phyloP scores from a whole-genome alignment of 2,797 vertebrate genomes.

The Lepilemur septentrionalis region DNA sequence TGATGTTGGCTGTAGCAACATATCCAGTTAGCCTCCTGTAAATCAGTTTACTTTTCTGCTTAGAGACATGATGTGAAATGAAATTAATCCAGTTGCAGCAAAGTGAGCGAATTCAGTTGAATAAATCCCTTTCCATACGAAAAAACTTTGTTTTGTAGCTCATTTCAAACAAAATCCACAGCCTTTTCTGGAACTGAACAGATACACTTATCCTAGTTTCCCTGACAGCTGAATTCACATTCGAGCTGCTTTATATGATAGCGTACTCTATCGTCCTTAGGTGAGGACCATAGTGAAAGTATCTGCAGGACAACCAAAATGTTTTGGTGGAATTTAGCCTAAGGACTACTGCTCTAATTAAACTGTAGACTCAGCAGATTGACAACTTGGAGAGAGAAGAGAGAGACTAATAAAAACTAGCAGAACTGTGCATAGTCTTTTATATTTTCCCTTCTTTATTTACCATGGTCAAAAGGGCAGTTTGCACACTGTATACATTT shows the following conservation, averaged over 20 bases:
- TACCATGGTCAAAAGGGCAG: background rate
- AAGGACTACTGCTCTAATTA: background rate
- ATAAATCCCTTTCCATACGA: slow-evolving; percentile 49
- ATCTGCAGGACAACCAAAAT: background rate
- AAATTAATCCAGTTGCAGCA: slow-evolving; percentile 61
- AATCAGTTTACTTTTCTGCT: slow-evolving; percentile 65
- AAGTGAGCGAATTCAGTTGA: slow-evolving; percentile 49
- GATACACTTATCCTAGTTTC: slow-evolving; percentile 35
- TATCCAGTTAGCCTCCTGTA: slow-evolving; percentile 23
- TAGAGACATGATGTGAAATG: slow-evolving; percentile 57
- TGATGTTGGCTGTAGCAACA: slow-evolving; percentile 8
- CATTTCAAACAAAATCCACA: slow-evolving; percentile 48
- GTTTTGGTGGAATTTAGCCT: slow-evolving; percentile 13
- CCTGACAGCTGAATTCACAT: slow-evolving; percentile 37
- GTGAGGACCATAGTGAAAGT: background rate
- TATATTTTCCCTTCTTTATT: background rate
- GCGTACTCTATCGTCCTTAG: background rate
- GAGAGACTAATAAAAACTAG: slow-evolving; percentile 11
- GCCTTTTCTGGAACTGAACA: background rate
- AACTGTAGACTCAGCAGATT: background rate
- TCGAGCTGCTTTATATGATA: background rate
- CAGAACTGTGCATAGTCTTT: background rate
- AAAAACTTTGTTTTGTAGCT: slow-evolving; percentile 35
- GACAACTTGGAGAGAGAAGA: background rate
- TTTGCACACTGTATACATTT: background rate